Evolutionary conservation across 2,888 invertebrate genomes (phyloP).

Genomic region (Amiota minor): DNA sequence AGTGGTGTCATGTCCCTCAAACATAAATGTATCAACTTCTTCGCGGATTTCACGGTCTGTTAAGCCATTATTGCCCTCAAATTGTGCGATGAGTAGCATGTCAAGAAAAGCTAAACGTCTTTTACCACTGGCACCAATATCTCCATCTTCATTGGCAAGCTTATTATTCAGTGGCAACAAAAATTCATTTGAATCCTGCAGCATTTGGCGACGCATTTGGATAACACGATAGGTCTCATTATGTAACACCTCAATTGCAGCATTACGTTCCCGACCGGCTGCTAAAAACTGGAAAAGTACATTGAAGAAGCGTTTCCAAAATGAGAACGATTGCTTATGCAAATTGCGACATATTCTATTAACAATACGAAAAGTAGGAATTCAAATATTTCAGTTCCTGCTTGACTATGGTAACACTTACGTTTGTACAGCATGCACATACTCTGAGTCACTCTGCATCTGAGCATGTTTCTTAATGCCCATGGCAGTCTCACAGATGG

Average conservation of each 20-base stretch:
- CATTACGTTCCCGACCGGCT: conserved; percentile 52
- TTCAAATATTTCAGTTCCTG: too few species aligned
- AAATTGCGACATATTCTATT: conserved; percentile 65
- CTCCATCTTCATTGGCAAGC: conserved; percentile 46
- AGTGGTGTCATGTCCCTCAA: conserved; percentile 77
- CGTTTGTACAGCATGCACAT: conserved; percentile 82
- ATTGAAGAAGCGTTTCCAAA: conserved; percentile 66
- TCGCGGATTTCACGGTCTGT: conserved; percentile 75
- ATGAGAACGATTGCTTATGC: conserved; percentile 67
- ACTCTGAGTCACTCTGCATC: conserved; percentile 78
- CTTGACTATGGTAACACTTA: conserved; percentile 68
- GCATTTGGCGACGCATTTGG: conserved; percentile 57
- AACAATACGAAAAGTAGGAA: not conserved
- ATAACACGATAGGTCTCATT: conserved; percentile 69
- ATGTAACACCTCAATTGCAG: conserved; percentile 62
- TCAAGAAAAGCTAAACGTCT: conserved; percentile 74
- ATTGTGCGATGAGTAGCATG: conserved; percentile 74
- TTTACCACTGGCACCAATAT: conserved; percentile 63
- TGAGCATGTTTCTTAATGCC: conserved; percentile 84
- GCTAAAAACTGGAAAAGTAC: conserved; percentile 54
- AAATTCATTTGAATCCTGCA: conserved; percentile 54
- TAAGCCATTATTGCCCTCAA: conserved; percentile 70
- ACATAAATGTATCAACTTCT: conserved; percentile 76
- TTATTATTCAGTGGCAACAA: conserved; percentile 46
- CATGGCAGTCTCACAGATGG: conserved; percentile 83